phyloP scores from a whole-genome alignment of 2,113 vertebrate species.

The Chrysochloris asiatica region DNA sequence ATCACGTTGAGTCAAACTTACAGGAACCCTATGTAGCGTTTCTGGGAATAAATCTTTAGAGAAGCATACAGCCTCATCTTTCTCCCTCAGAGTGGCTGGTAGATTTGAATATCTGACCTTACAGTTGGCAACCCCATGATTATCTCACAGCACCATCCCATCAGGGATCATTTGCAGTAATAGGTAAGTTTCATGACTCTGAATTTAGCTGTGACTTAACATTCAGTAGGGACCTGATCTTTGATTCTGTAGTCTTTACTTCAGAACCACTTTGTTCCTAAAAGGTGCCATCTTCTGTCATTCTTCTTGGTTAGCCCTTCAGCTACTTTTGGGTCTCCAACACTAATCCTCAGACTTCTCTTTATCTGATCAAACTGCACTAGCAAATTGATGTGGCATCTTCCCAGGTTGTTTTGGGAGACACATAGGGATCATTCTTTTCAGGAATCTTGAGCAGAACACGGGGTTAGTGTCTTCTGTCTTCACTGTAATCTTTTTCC shows the following conservation, averaged over 20 bases:
- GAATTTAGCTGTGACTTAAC: neutral
- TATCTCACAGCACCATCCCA: too few relatives aligned
- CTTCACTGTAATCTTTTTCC: neutral
- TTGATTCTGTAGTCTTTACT: neutral
- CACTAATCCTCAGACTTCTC: neutral
- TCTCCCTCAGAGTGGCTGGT: too few relatives aligned
- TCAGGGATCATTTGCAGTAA: too few relatives aligned
- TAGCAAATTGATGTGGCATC: neutral
- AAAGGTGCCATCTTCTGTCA: neutral
- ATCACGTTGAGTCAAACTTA: too few relatives aligned
- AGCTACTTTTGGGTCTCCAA: neutral
- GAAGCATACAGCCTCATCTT: too few relatives aligned
- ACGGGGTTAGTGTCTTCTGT: neutral
- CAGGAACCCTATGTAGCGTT: too few relatives aligned
- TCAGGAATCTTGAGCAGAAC: neutral
- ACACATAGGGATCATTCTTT: neutral
- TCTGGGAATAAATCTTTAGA: too few relatives aligned
- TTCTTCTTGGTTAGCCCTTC: neutral
- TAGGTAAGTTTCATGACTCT: neutral
- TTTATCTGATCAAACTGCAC: neutral
- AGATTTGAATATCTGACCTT: too few relatives aligned
- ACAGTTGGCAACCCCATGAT: too few relatives aligned
- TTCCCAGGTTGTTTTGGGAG: neutral
- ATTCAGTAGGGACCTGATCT: neutral
- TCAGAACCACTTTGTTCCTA: accelerated